Conservation (phyloP, 2,888 invertebrate species). For the Chrysolina oricalcia region DNA sequence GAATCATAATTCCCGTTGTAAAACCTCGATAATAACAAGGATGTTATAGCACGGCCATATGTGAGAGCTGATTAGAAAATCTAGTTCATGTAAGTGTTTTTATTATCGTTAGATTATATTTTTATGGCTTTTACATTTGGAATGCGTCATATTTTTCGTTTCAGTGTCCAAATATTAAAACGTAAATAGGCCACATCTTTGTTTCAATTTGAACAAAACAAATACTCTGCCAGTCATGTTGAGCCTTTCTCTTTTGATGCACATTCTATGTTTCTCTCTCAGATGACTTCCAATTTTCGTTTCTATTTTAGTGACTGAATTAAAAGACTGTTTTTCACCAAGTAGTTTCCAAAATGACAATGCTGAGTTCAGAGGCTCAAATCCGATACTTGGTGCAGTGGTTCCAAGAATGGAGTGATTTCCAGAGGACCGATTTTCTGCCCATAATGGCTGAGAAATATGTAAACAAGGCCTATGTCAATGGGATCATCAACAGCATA, state of each 20-base stretch:
- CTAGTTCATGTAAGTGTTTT: slow-evolving; percentile 3
- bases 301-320: slow-evolving; percentile 59
- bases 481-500: slow-evolving; percentile 82
- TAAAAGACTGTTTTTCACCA: slow-evolving; percentile 52
- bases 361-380: slow-evolving; percentile 80
- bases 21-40: slow-evolving; percentile 1
- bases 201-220: slow-evolving; percentile 44
- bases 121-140: background rate
- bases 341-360: slow-evolving; percentile 56
- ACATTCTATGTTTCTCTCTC: slow-evolving; percentile 42
- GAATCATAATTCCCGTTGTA: slow-evolving; percentile 15
- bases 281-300: slow-evolving; percentile 40
- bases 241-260: slow-evolving; percentile 62
- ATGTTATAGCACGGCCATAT: slow-evolving; percentile 9
- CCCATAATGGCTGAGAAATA: slow-evolving; percentile 82
- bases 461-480: slow-evolving; percentile 78
- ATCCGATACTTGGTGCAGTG: slow-evolving; percentile 88
- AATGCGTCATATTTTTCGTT: background rate
- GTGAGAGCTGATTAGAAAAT: background rate
- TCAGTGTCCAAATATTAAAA: background rate
- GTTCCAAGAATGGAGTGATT: slow-evolving; percentile 92
- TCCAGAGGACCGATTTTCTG: slow-evolving; percentile 89
- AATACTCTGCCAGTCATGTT: slow-evolving; percentile 59
- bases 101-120: background rate
- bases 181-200: slow-evolving; percentile 34